These are phyloP conservation scores for Polyergus mexicanus DNA, from an alignment of 1,140 invertebrate species.

Conservation along the genomic window DNA sequence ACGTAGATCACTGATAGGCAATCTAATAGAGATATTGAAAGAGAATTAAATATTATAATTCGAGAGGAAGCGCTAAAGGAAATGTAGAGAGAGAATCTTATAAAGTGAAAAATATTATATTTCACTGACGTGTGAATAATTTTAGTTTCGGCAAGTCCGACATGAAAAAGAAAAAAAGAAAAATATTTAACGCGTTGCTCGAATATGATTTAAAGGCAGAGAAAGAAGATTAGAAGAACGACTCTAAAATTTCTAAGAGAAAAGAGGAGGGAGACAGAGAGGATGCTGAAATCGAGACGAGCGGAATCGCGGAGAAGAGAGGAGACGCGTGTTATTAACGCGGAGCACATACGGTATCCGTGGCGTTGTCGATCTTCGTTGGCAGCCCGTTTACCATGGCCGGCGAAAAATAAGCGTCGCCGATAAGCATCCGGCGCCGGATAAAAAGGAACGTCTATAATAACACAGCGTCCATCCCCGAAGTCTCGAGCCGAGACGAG, in stretches of 20 bases:
- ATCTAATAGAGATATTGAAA: background rate
- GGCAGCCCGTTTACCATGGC: slow-evolving; percentile 39
- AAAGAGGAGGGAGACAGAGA: background rate
- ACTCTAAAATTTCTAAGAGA: slow-evolving; percentile 10
- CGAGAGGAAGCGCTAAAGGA: background rate
- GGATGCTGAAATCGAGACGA: slow-evolving; percentile 9
- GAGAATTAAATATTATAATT: background rate
- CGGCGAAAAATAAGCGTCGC: slow-evolving; percentile 41
- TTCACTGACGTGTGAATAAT: background rate
- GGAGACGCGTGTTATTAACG: slow-evolving; percentile 49
- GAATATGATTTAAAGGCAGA: background rate
- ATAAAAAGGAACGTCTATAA: slow-evolving; percentile 52
- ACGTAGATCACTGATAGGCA: slow-evolving; percentile 16
- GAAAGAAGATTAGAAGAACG: background rate
- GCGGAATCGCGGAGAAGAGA: slow-evolving; percentile 11
- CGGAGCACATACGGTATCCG: slow-evolving; percentile 37
- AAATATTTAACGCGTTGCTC: background rate
- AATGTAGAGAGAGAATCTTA: background rate
- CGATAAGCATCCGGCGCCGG: slow-evolving; percentile 54
- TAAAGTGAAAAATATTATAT: background rate
- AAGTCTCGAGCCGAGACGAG: slow-evolving; percentile 64
- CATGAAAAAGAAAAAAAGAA: too few relatives aligned
- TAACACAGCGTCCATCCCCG: slow-evolving; percentile 60
- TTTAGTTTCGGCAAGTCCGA: slow-evolving; percentile 17
- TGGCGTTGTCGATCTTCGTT: slow-evolving; percentile 43